Conservation (phyloP, 2,113 vertebrate species). For the Piaya cayana region DNA sequence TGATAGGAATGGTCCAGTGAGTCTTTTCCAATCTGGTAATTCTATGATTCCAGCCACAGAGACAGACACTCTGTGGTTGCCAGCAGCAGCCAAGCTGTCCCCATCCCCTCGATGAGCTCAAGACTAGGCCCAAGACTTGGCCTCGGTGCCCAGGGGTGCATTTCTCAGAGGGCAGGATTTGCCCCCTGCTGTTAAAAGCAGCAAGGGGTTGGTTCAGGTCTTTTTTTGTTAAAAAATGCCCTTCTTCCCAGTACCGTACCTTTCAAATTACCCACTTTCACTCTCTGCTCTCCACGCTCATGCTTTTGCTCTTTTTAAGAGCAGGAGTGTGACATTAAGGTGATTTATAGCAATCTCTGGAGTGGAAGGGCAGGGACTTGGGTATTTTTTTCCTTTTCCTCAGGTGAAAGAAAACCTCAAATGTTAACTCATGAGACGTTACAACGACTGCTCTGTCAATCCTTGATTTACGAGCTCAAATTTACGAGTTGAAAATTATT, state of each 20-base stretch:
- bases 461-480: constrained; percentile 57
- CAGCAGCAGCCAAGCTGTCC: not conserved
- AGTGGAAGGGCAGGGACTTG: constrained; percentile 17
- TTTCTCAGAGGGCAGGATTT: not conserved
- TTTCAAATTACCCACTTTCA: not conserved
- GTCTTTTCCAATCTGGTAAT: no score
- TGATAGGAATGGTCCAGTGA: no score
- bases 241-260: not conserved
- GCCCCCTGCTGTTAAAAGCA: not conserved
- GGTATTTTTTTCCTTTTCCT: constrained; percentile 21
- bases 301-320: not conserved
- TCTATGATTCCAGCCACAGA: no score
- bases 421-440: constrained; percentile 31
- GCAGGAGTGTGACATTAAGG: not conserved
- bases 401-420: constrained; percentile 59
- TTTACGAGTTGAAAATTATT: constrained; percentile 57
- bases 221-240: not conserved
- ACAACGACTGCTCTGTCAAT: not conserved
- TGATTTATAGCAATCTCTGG: constrained; percentile 52
- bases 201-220: not conserved
- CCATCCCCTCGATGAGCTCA: fast-evolving
- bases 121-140: not conserved
- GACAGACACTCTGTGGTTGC: not conserved
- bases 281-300: not conserved
- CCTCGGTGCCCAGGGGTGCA: fast-evolving